phyloP scores from a whole-genome alignment of 2,888 invertebrate species.

The Andrena camellia region DNA sequence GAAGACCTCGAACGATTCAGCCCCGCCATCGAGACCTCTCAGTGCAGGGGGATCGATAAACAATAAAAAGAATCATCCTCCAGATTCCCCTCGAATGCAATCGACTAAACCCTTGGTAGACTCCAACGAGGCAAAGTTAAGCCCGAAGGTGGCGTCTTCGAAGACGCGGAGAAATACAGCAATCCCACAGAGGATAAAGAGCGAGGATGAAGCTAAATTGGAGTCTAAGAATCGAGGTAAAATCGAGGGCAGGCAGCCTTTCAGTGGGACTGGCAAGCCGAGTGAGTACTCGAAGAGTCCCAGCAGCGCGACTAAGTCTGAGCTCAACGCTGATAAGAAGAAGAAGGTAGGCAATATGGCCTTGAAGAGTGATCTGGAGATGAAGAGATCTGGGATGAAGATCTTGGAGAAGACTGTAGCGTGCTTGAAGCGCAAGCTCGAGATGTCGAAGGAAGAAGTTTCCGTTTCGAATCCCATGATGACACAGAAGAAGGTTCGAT shows the following conservation, averaged over 20 bases:
- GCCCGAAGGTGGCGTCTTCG: background rate
- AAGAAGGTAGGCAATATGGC: background rate
- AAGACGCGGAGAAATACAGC: background rate
- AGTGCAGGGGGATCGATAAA: background rate
- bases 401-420: slow-evolving; percentile 28
- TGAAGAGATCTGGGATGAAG: background rate
- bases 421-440: slow-evolving; percentile 39
- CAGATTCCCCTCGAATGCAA: background rate
- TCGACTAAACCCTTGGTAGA: background rate
- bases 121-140: background rate
- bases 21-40: background rate
- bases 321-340: slow-evolving; percentile 4
- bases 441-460: background rate
- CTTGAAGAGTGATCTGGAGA: background rate
- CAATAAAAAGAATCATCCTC: background rate
- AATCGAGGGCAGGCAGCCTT: background rate
- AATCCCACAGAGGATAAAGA: background rate
- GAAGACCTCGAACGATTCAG: background rate
- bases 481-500: slow-evolving; percentile 17
- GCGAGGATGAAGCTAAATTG: background rate
- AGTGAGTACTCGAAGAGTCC: slow-evolving; percentile 11
- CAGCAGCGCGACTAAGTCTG: background rate
- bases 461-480: background rate
- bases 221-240: background rate
- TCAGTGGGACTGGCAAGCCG: background rate